Evolutionary conservation across 1,140 invertebrate species (phyloP).

Genomic region (Aphaenogaster ashmeadi): DNA sequence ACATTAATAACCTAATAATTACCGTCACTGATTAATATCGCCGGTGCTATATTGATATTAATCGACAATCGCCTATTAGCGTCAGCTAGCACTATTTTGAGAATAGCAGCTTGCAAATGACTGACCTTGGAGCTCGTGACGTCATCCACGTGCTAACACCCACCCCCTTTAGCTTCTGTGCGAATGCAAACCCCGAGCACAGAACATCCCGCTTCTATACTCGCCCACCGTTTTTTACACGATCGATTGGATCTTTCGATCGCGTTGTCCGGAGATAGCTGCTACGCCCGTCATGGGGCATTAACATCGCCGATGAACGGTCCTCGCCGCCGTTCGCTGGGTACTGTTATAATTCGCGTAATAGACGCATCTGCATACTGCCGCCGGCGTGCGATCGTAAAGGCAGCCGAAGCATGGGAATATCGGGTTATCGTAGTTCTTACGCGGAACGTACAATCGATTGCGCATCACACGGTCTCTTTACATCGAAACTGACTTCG

Average conservation of each 20-base stretch:
- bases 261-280: not conserved
- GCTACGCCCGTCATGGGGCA: constrained; percentile 26
- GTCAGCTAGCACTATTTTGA: constrained; percentile 10
- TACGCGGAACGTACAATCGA: not conserved
- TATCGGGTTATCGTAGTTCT: constrained; percentile 19
- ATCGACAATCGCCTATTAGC: constrained; percentile 8
- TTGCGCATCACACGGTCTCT: not conserved
- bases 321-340: not conserved
- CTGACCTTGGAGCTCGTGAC: constrained; percentile 32
- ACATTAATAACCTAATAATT: constrained; percentile 19
- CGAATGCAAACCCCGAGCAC: not conserved
- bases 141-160: not conserved
- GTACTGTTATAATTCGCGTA: constrained; percentile 72
- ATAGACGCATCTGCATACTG: constrained; percentile 61
- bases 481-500: not conserved
- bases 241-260: constrained; percentile 29
- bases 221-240: constrained; percentile 12
- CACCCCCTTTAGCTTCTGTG: constrained; percentile 8
- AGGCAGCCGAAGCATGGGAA: constrained; percentile 53
- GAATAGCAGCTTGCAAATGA: constrained; percentile 18
- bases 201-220: not conserved
- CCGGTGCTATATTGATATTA: constrained; percentile 15
- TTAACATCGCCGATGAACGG: constrained; percentile 37
- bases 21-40: not conserved
- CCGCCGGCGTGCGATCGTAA: constrained; percentile 44